Evolutionary conservation across 2,888 invertebrate genomes (phyloP).

Genomic region (Hofmannophila pseudospretella): DNA sequence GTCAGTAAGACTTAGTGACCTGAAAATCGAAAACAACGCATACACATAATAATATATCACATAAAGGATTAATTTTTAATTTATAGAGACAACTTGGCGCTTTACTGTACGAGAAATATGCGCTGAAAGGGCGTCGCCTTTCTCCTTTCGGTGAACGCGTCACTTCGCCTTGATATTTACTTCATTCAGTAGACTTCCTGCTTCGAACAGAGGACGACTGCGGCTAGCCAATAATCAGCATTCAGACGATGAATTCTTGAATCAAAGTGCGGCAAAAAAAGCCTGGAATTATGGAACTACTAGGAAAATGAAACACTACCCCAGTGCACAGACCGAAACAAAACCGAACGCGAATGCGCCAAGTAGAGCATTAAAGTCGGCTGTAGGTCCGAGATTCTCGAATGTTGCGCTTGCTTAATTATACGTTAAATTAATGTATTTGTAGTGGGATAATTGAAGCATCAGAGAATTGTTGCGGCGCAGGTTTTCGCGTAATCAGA

Average conservation of each 20-base stretch:
- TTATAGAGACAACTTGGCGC: no score
- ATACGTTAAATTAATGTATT: conserved; percentile 27
- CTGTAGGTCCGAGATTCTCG: conserved; percentile 39
- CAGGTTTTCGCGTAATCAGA: conserved; percentile 53
- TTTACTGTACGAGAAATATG: no score
- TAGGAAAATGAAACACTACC: conserved; percentile 19
- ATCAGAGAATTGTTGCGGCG: conserved; percentile 33
- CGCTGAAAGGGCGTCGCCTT: conserved; percentile 34
- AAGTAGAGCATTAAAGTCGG: conserved; percentile 56
- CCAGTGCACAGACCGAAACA: conserved; percentile 31
- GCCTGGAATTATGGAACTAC: no score
- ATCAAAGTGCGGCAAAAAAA: conserved; percentile 9
- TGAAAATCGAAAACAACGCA: no score
- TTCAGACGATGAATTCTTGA: no score
- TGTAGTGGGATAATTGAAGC: conserved; percentile 14
- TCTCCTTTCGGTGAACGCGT: conserved; percentile 32
- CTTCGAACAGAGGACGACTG: conserved; percentile 48
- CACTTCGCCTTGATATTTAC: conserved; percentile 68
- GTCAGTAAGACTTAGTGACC: no score
- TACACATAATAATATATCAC: no score
- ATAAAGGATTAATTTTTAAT: no score
- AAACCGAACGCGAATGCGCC: conserved; percentile 36
- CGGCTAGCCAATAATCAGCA: conserved; percentile 8
- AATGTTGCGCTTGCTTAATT: conserved; percentile 31
- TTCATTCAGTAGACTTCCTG: conserved; percentile 57